These are phyloP conservation scores for Astur gentilis DNA, from an alignment of 2,113 vertebrate genomes.

Conservation along the genomic window DNA sequence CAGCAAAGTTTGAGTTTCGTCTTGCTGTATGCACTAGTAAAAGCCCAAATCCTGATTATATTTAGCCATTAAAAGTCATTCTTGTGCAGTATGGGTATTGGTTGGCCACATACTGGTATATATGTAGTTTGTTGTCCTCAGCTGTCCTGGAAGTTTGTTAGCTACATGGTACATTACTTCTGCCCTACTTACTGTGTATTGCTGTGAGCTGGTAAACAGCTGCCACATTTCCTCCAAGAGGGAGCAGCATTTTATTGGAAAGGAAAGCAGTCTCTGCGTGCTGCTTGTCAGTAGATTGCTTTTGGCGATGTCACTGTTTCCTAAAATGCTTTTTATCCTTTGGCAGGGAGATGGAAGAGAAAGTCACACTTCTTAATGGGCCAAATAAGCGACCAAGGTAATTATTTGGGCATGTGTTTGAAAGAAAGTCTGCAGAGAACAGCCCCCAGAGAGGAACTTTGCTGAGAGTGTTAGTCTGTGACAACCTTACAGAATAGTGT, in stretches of 20 bases:
- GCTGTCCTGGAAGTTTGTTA: neutral
- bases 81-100: neutral
- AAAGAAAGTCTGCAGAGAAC: neutral
- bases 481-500: neutral
- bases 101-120: neutral
- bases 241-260: neutral
- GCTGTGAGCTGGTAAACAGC: neutral
- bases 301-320: neutral
- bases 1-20: neutral
- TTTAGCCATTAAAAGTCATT: neutral
- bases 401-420: constrained; percentile 28
- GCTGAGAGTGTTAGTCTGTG: neutral
- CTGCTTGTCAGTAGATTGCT: neutral
- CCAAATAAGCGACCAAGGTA: constrained; percentile 94
- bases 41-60: neutral
- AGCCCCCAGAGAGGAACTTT: neutral
- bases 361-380: constrained; percentile 88
- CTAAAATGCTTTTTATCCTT: constrained; percentile 41
- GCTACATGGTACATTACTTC: neutral
- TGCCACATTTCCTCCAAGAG: neutral
- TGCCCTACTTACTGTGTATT: constrained; percentile 3
- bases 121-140: neutral
- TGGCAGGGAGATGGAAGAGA: constrained; percentile 89
- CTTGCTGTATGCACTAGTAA: neutral
- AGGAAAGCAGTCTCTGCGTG: neutral